These are phyloP conservation scores for Ectemnius lituratus DNA, from an alignment of 2,888 invertebrate genomes.

Conservation along the genomic window DNA sequence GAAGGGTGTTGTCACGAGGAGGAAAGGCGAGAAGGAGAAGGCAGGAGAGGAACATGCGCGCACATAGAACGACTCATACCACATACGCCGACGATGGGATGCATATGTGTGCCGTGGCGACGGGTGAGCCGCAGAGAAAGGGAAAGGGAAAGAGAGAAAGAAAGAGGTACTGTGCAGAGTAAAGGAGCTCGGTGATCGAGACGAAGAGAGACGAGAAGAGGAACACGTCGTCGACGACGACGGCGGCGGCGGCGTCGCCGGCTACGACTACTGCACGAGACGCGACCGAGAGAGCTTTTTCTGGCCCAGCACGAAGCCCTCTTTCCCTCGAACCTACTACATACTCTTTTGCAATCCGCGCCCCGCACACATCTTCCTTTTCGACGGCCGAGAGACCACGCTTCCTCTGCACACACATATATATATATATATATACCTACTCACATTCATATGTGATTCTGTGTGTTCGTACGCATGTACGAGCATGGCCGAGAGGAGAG, in stretches of 20 bases:
- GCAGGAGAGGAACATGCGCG: constrained; percentile 29
- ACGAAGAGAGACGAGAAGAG: constrained; percentile 20
- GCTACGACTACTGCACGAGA: constrained; percentile 17
- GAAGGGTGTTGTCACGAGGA: constrained; percentile 23
- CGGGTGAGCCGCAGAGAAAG: constrained; percentile 4
- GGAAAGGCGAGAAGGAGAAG: constrained; percentile 10
- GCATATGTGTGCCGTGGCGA: constrained; percentile 11
- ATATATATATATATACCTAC: not conserved
- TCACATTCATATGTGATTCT: not conserved
- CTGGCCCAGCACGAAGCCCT: constrained; percentile 51
- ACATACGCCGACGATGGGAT: constrained; percentile 23
- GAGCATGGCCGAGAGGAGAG: too few species aligned
- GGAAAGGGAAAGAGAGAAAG: constrained; percentile 8
- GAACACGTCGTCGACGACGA: constrained; percentile 32
- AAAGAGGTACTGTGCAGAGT: constrained; percentile 15
- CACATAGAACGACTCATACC: constrained; percentile 16
- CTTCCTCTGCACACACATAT: constrained; percentile 32
- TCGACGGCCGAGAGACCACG: constrained; percentile 45
- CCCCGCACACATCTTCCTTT: constrained; percentile 49
- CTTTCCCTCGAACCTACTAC: constrained; percentile 29
- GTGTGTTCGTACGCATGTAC: too few species aligned
- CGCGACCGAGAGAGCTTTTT: constrained; percentile 54
- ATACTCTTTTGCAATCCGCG: constrained; percentile 53
- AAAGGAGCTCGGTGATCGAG: not conserved
- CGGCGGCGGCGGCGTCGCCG: constrained; percentile 32